Evolutionary conservation across 2,797 vertebrate genomes (phyloP), one percentile per base, ranked within the genome.

Genomic region (Trematomus bernacchii): DNA sequence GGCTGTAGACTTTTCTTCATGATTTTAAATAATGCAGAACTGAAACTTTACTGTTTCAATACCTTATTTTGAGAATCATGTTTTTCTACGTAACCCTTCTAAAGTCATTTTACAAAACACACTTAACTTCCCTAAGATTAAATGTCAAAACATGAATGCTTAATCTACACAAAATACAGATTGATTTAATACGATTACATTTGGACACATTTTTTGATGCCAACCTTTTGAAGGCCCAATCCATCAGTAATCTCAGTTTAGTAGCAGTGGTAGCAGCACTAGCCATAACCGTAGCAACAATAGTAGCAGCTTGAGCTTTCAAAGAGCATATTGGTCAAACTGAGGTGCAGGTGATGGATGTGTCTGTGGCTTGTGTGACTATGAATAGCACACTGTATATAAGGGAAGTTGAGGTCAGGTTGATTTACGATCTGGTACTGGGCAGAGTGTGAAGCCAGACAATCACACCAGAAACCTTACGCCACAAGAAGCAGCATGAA

Each of bases 401-500:
- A 40, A 52, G 63, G 76, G 71, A 83, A 84, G 68, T 16, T 79
- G 82, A 75, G 87, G 86, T 83, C 66, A 65, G 33, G 51, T 12
- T 50, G 58, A 72, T 70, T 66, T 76, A 66, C 74, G 43, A 72
- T 14, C 18, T 13, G 4, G 19, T 18, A 5, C 37, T 52, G 40
- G 48, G 46, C 33, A 47, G 23, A 42, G 68, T 67, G 81, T 53
- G 65, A 83, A 68, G 27, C 15, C 21, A 54, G 33, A 21, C 8
- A 2, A 2, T 57, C 19, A 33, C 66, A 63, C 18, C 5, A 71
- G 23, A 72, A 71, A 68, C 33, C 52, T 27, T 11, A n/a, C 59
- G 23, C 72, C 61, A 86, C 82, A 87, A 87, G 69, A 68, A 19
- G 62, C 69, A 52, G 70, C 10, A 37, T 94, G 87, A 91, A 87